A percentile compares a stretch with the other conserved stretches of the same genome.
Conservation (phyloP, 1,140 invertebrate genomes). For the Mya arenaria region DNA sequence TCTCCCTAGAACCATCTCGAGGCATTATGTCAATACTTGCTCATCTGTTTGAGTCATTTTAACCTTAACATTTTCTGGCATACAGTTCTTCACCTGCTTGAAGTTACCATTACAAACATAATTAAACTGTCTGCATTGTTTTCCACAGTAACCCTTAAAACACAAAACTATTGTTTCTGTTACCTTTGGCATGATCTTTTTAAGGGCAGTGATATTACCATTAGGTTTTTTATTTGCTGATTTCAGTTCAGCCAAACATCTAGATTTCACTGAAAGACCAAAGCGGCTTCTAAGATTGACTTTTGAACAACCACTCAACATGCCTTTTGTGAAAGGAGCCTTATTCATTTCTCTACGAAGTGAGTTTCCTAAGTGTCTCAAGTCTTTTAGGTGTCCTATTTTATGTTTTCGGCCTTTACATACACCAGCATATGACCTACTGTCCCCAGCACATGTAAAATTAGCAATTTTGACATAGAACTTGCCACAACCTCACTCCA, state of each 20-base stretch:
- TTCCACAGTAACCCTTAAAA: neutral
- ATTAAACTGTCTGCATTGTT: neutral
- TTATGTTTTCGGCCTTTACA: neutral
- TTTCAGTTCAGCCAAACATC: neutral
- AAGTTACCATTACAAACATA: neutral
- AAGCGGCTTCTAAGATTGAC: no score
- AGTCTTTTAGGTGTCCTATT: neutral
- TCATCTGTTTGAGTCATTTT: conserved; percentile 19
- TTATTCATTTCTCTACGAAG: no score
- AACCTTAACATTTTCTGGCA: neutral
- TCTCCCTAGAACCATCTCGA: conserved; percentile 14
- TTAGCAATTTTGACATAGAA: neutral
- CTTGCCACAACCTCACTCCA: neutral
- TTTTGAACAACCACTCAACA: no score
- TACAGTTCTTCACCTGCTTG: neutral
- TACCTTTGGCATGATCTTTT: neutral
- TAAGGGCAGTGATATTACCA: neutral
- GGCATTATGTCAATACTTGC: conserved; percentile 2
- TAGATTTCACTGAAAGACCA: no score
- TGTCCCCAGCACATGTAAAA: neutral
- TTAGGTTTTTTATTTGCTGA: neutral
- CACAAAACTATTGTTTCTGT: neutral
- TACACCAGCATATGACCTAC: neutral
- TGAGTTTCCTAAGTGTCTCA: no score
- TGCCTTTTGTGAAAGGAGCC: no score